A percentile compares a stretch with the other conserved stretches of the same genome.
Evolutionary conservation across 2,888 invertebrate species (phyloP).

Genomic region (Synanthedon tipuliformis): DNA sequence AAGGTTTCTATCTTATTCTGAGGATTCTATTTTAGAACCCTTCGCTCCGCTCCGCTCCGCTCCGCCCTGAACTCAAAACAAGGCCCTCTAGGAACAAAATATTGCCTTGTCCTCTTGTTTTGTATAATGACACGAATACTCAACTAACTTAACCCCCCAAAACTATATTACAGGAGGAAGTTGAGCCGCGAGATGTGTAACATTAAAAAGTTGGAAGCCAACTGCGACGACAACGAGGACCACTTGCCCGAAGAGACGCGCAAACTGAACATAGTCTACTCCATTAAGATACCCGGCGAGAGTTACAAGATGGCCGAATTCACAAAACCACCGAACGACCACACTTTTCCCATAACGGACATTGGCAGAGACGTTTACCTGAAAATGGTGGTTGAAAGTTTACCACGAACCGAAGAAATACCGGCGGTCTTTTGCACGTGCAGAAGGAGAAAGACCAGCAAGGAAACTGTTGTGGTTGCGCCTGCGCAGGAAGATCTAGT

Average conservation of each 20-base stretch:
- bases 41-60: too few relatives aligned
- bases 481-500: constrained; percentile 44
- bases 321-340: constrained; percentile 71
- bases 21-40: too few relatives aligned
- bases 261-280: constrained; percentile 73
- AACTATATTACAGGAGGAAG: constrained; percentile 35
- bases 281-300: constrained; percentile 76
- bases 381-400: constrained; percentile 72
- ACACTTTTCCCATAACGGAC: constrained; percentile 79
- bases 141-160: too few relatives aligned
- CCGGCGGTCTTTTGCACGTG: constrained; percentile 70
- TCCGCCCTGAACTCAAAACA: too few relatives aligned
- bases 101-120: too few relatives aligned
- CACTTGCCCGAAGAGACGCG: constrained; percentile 33
- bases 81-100: too few relatives aligned
- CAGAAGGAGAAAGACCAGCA: constrained; percentile 40
- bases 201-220: constrained; percentile 58
- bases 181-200: constrained; percentile 63
- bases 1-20: too few relatives aligned
- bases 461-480: constrained; percentile 25
- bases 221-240: constrained; percentile 42
- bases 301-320: constrained; percentile 66
- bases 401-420: constrained; percentile 81
- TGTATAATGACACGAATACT: too few relatives aligned
- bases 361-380: constrained; percentile 74